These are phyloP conservation scores for Actenoides hombroni DNA, from an alignment of 2,113 vertebrate species.

Conservation along the genomic window DNA sequence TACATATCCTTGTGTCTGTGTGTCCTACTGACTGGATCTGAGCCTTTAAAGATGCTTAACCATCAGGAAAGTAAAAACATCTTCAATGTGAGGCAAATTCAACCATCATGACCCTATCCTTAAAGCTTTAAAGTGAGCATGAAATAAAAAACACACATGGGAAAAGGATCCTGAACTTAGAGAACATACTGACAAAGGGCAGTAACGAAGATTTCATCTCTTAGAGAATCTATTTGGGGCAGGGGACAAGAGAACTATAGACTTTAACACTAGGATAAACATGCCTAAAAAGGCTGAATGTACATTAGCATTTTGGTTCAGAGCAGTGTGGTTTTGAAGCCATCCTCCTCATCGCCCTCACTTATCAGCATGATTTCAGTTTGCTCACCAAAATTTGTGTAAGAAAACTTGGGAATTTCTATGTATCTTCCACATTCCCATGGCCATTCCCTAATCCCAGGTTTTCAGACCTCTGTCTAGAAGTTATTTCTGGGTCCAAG, in stretches of 20 bases:
- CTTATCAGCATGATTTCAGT: background rate
- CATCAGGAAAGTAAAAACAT: background rate
- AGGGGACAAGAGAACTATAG: background rate
- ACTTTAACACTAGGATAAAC: background rate
- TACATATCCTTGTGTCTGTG: background rate
- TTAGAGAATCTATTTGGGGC: background rate
- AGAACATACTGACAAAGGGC: background rate
- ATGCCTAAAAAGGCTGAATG: background rate
- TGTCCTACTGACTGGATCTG: background rate
- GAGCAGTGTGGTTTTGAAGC: background rate
- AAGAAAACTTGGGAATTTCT: background rate
- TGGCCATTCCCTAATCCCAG: background rate
- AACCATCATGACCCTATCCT: background rate
- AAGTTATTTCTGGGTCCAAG: background rate
- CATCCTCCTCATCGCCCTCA: background rate
- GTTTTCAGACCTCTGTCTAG: background rate
- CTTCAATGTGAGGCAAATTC: background rate
- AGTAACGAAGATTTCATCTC: background rate
- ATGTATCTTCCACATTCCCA: background rate
- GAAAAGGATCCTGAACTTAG: background rate
- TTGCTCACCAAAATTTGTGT: background rate
- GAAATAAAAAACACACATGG: background rate
- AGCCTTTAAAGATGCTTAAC: background rate
- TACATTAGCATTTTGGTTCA: background rate
- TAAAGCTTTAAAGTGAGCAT: background rate